Conservation (phyloP, 92 coral and sea anemone genomes). For the Phenganax marumi region DNA sequence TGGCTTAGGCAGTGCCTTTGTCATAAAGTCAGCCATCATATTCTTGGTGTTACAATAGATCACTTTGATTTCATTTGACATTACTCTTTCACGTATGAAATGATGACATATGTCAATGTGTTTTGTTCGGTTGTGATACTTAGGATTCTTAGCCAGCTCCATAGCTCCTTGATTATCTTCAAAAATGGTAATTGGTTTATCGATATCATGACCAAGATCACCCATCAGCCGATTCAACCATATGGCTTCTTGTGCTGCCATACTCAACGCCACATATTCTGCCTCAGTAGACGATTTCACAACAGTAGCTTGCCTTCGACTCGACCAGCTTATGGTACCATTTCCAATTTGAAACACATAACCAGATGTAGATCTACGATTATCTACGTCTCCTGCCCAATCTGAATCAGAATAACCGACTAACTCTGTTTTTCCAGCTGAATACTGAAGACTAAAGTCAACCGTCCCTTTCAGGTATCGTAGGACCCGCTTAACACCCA, state of each 20-base stretch:
- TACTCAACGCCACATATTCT: conserved; percentile 56
- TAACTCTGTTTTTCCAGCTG: conserved; percentile 43
- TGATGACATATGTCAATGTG: conserved; percentile 66
- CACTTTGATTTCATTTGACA: conserved; percentile 45
- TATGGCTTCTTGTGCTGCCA: conserved; percentile 52
- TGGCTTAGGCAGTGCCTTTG: conserved; percentile 39
- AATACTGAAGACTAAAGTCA: conserved; percentile 54
- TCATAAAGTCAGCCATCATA: conserved; percentile 64
- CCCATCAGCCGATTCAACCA: conserved; percentile 40
- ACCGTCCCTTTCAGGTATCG: conserved; percentile 65
- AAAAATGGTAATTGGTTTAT: conserved; percentile 26
- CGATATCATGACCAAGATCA: conserved; percentile 38
- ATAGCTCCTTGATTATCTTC: conserved; percentile 68
- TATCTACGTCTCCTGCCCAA: conserved; percentile 54
- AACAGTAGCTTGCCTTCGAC: conserved; percentile 53
- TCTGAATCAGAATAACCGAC: conserved; percentile 58
- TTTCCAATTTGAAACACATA: conserved; percentile 27
- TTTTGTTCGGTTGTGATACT: conserved; percentile 59
- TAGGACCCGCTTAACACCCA: conserved; percentile 45
- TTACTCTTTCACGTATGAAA: conserved; percentile 55
- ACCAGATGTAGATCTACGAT: conserved; percentile 28
- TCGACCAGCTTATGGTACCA: conserved; percentile 51
- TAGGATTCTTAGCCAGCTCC: conserved; percentile 59
- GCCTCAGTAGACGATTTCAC: conserved; percentile 60
- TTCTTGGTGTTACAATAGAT: conserved; percentile 53